These are phyloP conservation scores for Characodon lateralis DNA, from an alignment of 2,797 vertebrate species.

Conservation along the genomic window DNA sequence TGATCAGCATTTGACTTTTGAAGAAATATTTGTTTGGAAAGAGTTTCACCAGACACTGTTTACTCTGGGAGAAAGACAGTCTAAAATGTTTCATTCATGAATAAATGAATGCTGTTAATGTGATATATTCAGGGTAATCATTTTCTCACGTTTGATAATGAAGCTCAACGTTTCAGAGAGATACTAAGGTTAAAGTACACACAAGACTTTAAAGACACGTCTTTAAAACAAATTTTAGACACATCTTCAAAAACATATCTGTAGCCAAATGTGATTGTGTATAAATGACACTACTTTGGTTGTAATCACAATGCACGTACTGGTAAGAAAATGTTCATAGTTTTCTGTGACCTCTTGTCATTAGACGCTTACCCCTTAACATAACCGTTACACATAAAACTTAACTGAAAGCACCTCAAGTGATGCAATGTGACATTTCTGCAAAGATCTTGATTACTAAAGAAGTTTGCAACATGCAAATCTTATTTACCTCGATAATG, in stretches of 20 bases:
- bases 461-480: background rate
- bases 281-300: too few species aligned
- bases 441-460: background rate
- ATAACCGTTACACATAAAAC: background rate
- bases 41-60: background rate
- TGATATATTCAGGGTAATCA: too few species aligned
- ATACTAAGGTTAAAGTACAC: too few species aligned
- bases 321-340: background rate
- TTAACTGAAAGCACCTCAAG: background rate
- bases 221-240: too few species aligned
- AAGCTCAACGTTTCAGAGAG: too few species aligned
- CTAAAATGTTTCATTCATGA: background rate
- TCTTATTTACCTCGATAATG: background rate
- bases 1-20: background rate
- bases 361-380: background rate
- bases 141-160: too few species aligned
- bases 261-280: background rate
- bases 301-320: too few species aligned
- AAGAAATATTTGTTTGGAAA: constrained; percentile 3
- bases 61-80: constrained; percentile 1
- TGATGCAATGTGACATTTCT: background rate
- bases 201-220: too few species aligned
- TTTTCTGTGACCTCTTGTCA: background rate
- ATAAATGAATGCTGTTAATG: background rate
- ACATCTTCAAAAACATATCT: background rate